Conservation (phyloP, 1,140 invertebrate genomes). For the Cydia splendana region DNA sequence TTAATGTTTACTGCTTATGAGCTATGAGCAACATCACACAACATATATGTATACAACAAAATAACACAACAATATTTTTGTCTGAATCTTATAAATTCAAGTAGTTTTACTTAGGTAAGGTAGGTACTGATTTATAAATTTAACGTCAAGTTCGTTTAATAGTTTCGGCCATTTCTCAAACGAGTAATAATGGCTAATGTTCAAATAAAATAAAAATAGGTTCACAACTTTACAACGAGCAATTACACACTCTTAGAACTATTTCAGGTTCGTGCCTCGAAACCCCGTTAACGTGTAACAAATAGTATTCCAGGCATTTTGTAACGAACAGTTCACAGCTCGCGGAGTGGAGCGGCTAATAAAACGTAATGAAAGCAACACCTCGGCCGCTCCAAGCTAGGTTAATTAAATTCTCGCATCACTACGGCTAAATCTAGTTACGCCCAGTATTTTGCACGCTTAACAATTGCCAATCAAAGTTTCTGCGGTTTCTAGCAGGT, state of each 20-base stretch:
- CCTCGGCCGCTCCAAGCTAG: slow-evolving; percentile 21
- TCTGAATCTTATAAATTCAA: too few species aligned
- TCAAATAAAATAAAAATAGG: too few species aligned
- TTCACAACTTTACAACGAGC: too few species aligned
- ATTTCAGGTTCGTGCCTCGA: neutral
- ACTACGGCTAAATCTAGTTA: slow-evolving; percentile 34
- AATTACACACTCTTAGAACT: neutral
- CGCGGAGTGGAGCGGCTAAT: slow-evolving; percentile 43
- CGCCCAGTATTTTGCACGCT: slow-evolving; percentile 21
- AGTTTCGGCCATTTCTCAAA: too few species aligned
- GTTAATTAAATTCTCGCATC: slow-evolving; percentile 61
- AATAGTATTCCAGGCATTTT: slow-evolving; percentile 9
- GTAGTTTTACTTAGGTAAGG: too few species aligned
- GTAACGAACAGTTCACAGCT: slow-evolving; percentile 10
- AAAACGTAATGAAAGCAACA: slow-evolving; percentile 49
- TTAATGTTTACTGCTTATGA: too few species aligned
- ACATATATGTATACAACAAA: too few species aligned
- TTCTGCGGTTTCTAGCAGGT: neutral
- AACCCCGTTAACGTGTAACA: slow-evolving; percentile 6
- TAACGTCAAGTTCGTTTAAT: too few species aligned
- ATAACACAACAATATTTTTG: too few species aligned
- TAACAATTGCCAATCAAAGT: slow-evolving; percentile 19
- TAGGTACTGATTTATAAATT: too few species aligned
- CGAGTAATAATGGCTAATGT: too few species aligned
- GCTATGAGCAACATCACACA: too few species aligned